phyloP scores from a whole-genome alignment of 2,113 vertebrate species.

The Lates calcarifer region DNA sequence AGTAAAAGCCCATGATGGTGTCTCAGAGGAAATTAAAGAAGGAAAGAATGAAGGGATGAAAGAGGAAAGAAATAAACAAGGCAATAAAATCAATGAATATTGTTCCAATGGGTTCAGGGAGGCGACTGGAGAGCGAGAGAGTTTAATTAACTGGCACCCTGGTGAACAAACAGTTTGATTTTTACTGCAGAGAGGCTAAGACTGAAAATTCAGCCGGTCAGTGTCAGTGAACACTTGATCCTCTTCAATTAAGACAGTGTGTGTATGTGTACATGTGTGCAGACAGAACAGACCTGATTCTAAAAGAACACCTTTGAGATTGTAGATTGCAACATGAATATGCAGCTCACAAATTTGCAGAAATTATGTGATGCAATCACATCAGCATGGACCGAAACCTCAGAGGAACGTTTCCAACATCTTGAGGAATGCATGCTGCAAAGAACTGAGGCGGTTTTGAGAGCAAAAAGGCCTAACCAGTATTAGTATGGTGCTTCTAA shows the following conservation, averaged over 20 bases:
- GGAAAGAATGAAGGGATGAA: not conserved
- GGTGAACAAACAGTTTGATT: slow-evolving; percentile 45
- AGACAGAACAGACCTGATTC: too few relatives aligned
- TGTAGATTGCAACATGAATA: too few relatives aligned
- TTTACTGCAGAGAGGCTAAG: slow-evolving; percentile 34
- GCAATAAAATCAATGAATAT: slow-evolving; percentile 41
- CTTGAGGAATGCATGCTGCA: too few relatives aligned
- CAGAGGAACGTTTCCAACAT: too few relatives aligned
- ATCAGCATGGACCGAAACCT: too few relatives aligned
- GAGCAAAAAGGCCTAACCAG: too few relatives aligned
- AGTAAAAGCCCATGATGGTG: not conserved
- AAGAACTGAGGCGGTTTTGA: too few relatives aligned
- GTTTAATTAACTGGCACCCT: slow-evolving; percentile 48
- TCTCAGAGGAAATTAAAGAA: slow-evolving; percentile 34
- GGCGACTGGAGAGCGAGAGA: slow-evolving; percentile 20
- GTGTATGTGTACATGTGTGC: not conserved
- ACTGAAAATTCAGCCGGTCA: slow-evolving; percentile 26
- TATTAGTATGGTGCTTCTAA: not conserved
- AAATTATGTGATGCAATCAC: too few relatives aligned
- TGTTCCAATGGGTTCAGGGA: slow-evolving; percentile 8
- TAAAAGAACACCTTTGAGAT: too few relatives aligned
- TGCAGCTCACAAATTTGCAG: too few relatives aligned
- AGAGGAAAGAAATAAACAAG: slow-evolving; percentile 1
- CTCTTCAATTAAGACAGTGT: not conserved
- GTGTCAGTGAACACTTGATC: slow-evolving; percentile 7